phyloP scores from a whole-genome alignment of 2,797 vertebrate species.

The Rhinella marina region DNA sequence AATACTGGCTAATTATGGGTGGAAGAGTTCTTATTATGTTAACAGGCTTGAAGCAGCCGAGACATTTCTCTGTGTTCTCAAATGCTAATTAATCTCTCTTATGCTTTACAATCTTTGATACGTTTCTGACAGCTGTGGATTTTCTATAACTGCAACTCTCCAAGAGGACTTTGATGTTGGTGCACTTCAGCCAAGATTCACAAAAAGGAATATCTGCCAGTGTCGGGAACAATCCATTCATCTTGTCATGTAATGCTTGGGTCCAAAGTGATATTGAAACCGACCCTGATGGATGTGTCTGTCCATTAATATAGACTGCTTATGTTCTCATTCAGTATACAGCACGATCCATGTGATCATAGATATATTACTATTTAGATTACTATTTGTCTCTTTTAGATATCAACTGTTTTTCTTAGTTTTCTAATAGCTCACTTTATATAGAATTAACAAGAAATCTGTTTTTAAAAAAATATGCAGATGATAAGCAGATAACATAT shows the following conservation, averaged over 20 bases:
- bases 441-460: no score
- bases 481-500: no score
- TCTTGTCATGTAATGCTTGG: slow-evolving; percentile 15
- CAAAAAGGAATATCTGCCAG: not conserved
- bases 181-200: slow-evolving; percentile 38
- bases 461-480: no score
- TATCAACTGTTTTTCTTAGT: no score
- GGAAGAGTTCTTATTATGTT: slow-evolving; percentile 28
- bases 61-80: slow-evolving; percentile 20
- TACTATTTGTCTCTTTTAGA: no score
- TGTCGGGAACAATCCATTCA: not conserved
- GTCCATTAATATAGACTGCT: not conserved
- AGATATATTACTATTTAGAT: no score
- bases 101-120: slow-evolving; percentile 38
- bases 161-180: slow-evolving; percentile 40
- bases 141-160: slow-evolving; percentile 23
- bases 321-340: not conserved
- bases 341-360: not conserved
- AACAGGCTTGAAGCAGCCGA: slow-evolving; percentile 13
- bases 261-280: not conserved
- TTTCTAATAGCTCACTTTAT: no score
- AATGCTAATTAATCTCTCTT: slow-evolving; percentile 47
- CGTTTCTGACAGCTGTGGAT: slow-evolving; percentile 28
- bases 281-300: not conserved
- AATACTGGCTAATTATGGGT: slow-evolving; percentile 37